Conservation (phyloP, 2,113 vertebrate genomes). For the Arenaria interpres region DNA sequence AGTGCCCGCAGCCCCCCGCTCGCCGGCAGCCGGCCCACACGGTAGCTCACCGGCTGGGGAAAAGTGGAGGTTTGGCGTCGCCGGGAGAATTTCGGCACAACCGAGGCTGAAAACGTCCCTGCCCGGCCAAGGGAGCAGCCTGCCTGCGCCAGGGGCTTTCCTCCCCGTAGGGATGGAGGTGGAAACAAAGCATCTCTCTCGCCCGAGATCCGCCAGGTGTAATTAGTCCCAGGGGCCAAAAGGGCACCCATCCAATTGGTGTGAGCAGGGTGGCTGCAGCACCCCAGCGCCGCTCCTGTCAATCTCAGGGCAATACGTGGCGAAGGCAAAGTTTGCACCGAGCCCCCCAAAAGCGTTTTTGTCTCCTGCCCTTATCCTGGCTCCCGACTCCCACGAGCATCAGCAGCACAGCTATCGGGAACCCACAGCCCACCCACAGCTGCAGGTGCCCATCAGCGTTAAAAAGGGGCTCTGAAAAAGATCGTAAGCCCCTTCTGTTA, state of each 20-base stretch:
- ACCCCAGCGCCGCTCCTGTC: not conserved
- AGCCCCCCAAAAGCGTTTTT: accelerated
- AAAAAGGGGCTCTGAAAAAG: not conserved
- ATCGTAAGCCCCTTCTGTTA: not conserved
- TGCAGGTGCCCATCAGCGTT: accelerated
- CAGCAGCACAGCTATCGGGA: not conserved
- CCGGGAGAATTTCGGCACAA: not conserved
- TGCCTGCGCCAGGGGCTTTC: not conserved
- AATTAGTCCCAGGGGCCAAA: not conserved
- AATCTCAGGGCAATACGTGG: accelerated
- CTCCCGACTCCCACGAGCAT: not conserved
- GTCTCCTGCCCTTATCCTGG: not conserved
- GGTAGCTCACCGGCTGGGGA: not conserved
- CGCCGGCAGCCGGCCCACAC: not conserved
- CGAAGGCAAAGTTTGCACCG: not conserved
- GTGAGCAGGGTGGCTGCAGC: not conserved
- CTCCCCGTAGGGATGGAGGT: not conserved
- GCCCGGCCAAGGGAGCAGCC: not conserved
- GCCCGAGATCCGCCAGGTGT: not conserved
- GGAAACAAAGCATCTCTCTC: not conserved
- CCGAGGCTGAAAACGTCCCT: not conserved
- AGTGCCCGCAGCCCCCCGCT: not conserved
- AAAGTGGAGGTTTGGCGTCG: not conserved
- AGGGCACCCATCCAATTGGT: not conserved
- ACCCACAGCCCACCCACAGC: not conserved